A percentile compares a stretch with the other conserved stretches of the same genome.
Conservation (phyloP, 2,797 vertebrate genomes). For the Sebastes umbrosus region DNA sequence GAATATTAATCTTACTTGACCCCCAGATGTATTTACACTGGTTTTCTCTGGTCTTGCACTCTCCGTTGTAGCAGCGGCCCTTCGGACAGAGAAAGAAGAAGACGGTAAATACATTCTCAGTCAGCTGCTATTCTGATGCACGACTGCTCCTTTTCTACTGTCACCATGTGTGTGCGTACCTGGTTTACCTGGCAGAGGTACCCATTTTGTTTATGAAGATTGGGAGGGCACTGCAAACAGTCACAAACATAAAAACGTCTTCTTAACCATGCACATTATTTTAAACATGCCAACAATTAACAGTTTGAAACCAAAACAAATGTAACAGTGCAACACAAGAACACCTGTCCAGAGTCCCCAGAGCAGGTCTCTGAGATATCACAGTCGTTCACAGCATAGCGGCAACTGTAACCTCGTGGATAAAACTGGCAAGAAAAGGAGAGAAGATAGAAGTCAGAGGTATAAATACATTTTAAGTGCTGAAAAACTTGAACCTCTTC, state of each 20-base stretch:
- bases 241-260: slow-evolving; percentile 19
- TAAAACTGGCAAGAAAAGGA: slow-evolving; percentile 86
- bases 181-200: slow-evolving; percentile 93
- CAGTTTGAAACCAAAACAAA: background rate
- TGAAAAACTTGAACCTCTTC: background rate
- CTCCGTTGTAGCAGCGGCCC: slow-evolving; percentile 97
- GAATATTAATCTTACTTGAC: slow-evolving; percentile 85
- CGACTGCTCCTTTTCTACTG: background rate
- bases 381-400: slow-evolving; percentile 94
- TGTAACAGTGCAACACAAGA: slow-evolving; percentile 9
- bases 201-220: slow-evolving; percentile 98
- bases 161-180: slow-evolving; percentile 74
- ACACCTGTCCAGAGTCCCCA: slow-evolving; percentile 97
- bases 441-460: background rate
- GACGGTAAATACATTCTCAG: background rate
- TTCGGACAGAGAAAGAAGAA: slow-evolving; percentile 62
- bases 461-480: background rate
- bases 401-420: slow-evolving; percentile 92
- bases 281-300: background rate
- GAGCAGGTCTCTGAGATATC: slow-evolving; percentile 96
- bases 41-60: slow-evolving; percentile 98
- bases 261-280: slow-evolving; percentile 10
- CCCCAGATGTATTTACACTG: slow-evolving; percentile 99
- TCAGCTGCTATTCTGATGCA: background rate
- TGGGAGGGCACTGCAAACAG: slow-evolving; percentile 92